Percentiles rank a stretch among this genome's conserved stretches.
phyloP scores from a whole-genome alignment of 2,797 vertebrate species.

The Urocyon cinereoargenteus region DNA sequence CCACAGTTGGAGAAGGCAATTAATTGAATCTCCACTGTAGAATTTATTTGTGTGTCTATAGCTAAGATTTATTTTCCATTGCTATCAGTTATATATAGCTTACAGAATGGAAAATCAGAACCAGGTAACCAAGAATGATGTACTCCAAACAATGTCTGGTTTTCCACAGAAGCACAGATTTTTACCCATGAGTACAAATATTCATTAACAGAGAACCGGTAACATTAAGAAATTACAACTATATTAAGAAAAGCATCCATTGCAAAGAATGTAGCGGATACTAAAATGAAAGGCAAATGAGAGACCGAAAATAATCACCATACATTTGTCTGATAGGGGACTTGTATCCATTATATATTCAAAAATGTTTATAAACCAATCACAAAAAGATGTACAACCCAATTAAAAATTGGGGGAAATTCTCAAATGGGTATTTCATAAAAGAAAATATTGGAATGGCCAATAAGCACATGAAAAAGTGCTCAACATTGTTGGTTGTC shows the following conservation, averaged over 20 bases:
- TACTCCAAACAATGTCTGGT: conserved; percentile 28
- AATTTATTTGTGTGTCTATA: conserved; percentile 54
- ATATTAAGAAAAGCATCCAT: background rate
- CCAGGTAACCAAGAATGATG: background rate
- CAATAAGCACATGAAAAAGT: background rate
- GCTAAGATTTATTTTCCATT: conserved; percentile 54
- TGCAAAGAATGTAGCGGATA: conserved; percentile 36
- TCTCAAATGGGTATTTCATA: background rate
- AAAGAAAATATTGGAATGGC: background rate
- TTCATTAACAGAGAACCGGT: background rate
- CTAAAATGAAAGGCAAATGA: conserved; percentile 36
- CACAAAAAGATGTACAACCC: background rate
- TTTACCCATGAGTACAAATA: conserved; percentile 19
- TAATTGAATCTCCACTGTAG: conserved; percentile 22
- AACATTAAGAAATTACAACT: background rate
- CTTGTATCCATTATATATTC: background rate
- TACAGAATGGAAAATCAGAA: conserved; percentile 40
- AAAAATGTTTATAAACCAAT: conserved; percentile 3
- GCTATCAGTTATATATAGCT: conserved; percentile 44
- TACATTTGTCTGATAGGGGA: conserved; percentile 6
- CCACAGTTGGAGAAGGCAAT: background rate
- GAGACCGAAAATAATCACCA: background rate
- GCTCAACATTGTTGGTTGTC: background rate
- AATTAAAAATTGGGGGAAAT: conserved; percentile 44
- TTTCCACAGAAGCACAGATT: conserved; percentile 37